A percentile compares a stretch with the other conserved stretches of the same genome.
Evolutionary conservation across 2,888 invertebrate genomes (phyloP).

Genomic region (Agrypnus murinus): DNA sequence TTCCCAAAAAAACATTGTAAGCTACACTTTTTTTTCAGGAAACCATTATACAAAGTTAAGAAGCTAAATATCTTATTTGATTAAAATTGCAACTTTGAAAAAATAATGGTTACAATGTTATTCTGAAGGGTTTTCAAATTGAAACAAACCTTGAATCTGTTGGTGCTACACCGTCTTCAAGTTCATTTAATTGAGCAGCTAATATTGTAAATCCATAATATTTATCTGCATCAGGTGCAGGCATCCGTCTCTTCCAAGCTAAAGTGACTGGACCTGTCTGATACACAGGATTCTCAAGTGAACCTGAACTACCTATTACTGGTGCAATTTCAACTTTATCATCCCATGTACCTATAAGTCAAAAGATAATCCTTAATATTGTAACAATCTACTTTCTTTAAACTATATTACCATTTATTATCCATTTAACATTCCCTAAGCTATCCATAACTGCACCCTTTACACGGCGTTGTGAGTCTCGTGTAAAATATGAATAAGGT

Average conservation of each 20-base stretch:
- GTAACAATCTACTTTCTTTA: no score
- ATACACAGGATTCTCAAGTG: slow-evolving; percentile 88
- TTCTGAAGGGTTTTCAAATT: no score
- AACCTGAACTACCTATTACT: slow-evolving; percentile 81
- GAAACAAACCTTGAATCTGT: slow-evolving; percentile 86
- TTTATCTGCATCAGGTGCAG: slow-evolving; percentile 80
- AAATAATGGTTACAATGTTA: no score
- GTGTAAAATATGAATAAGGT: slow-evolving; percentile 98
- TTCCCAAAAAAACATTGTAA: no score
- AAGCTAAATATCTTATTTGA: no score
- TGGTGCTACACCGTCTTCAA: slow-evolving; percentile 93
- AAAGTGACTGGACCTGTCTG: slow-evolving; percentile 91
- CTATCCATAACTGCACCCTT: slow-evolving; percentile 86
- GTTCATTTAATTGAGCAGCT: slow-evolving; percentile 97
- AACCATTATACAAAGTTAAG: no score
- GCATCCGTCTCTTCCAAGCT: slow-evolving; percentile 90
- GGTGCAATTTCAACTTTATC: slow-evolving; percentile 94
- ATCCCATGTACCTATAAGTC: slow-evolving; percentile 97
- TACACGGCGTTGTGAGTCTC: slow-evolving; percentile 95
- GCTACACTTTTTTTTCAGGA: no score
- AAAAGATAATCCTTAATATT: slow-evolving; percentile 12
- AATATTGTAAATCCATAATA: slow-evolving; percentile 97
- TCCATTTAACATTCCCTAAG: slow-evolving; percentile 82
- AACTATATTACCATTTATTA: slow-evolving; percentile 75
- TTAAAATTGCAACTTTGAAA: no score